phyloP scores from a whole-genome alignment of 2,797 vertebrate genomes.

The Tachyglossus aculeatus region DNA sequence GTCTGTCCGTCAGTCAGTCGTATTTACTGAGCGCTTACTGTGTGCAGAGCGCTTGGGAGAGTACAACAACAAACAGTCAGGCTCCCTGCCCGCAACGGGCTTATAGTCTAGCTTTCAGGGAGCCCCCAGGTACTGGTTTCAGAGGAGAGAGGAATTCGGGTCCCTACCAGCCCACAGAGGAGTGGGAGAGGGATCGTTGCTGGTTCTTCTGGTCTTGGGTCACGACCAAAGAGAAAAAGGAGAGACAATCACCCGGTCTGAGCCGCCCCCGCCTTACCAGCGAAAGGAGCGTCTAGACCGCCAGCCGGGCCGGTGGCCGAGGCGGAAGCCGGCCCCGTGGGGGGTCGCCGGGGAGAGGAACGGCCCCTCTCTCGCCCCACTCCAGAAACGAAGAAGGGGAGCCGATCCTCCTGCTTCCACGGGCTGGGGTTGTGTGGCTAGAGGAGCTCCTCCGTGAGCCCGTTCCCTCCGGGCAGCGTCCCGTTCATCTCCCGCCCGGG shows the following conservation, averaged over 20 bases:
- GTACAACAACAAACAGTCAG: too few relatives aligned
- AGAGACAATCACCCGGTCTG: not conserved
- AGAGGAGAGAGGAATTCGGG: not conserved
- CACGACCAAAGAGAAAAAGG: not conserved
- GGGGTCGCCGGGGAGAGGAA: not conserved
- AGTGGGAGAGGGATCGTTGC: not conserved
- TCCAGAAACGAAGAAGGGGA: not conserved
- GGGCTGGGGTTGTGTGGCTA: constrained; percentile 3
- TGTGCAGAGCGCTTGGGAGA: too few relatives aligned
- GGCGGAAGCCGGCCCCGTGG: too few relatives aligned
- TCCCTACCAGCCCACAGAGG: not conserved
- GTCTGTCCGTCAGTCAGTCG: too few relatives aligned
- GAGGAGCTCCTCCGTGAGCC: constrained; percentile 55
- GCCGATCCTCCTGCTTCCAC: not conserved
- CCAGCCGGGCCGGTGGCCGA: too few relatives aligned
- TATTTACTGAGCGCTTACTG: too few relatives aligned
- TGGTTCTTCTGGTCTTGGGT: not conserved
- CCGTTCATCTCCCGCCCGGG: constrained; percentile 82
- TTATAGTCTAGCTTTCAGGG: not conserved
- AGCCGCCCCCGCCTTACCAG: too few relatives aligned
- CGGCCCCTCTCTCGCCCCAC: not conserved
- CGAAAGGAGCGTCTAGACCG: too few relatives aligned
- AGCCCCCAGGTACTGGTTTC: not conserved
- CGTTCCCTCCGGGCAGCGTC: constrained; percentile 62
- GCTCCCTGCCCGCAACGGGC: not conserved